These are phyloP conservation scores for Sipunculus nudus DNA, from an alignment of 2,888 invertebrate species.

Conservation along the genomic window DNA sequence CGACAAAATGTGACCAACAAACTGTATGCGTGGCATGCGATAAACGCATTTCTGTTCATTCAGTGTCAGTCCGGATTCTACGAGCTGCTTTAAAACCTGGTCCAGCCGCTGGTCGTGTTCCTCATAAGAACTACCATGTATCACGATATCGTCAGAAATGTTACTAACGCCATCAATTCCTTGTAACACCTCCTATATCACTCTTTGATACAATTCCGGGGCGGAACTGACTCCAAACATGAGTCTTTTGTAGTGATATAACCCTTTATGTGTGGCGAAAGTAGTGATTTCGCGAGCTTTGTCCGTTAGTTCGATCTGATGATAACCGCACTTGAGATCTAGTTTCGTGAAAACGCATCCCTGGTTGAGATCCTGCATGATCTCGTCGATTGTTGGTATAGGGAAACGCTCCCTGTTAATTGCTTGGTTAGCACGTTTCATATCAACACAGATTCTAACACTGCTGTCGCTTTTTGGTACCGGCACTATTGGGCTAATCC, in stretches of 20 bases:
- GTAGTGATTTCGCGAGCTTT: constrained; percentile 17
- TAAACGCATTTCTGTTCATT: constrained; percentile 5
- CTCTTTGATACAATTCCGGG: constrained; percentile 21
- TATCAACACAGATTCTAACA: constrained; percentile 27
- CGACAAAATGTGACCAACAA: constrained; percentile 17
- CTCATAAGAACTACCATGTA: not conserved
- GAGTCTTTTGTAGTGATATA: constrained; percentile 17
- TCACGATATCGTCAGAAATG: constrained; percentile 14
- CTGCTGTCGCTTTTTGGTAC: constrained; percentile 31
- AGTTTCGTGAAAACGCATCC: constrained; percentile 12
- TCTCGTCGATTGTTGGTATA: constrained; percentile 27
- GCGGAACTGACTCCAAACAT: constrained; percentile 18
- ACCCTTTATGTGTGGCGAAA: constrained; percentile 10
- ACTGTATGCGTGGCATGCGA: not conserved
- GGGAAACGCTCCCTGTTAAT: constrained; percentile 27
- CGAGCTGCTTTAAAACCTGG: constrained; percentile 18
- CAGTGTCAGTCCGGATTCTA: constrained; percentile 4
- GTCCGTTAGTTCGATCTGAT: constrained; percentile 16
- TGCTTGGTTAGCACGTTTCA: constrained; percentile 35
- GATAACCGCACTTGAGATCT: constrained; percentile 16
- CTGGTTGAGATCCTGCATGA: constrained; percentile 4
- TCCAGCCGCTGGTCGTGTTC: constrained; percentile 12
- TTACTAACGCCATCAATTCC: constrained; percentile 10
- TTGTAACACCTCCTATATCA: constrained; percentile 10
- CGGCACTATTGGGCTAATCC: constrained; percentile 32